Evolutionary conservation across 2,888 invertebrate species (phyloP), one percentile per base, ranked within the genome.

Genomic region (Amaurobius ferox): DNA sequence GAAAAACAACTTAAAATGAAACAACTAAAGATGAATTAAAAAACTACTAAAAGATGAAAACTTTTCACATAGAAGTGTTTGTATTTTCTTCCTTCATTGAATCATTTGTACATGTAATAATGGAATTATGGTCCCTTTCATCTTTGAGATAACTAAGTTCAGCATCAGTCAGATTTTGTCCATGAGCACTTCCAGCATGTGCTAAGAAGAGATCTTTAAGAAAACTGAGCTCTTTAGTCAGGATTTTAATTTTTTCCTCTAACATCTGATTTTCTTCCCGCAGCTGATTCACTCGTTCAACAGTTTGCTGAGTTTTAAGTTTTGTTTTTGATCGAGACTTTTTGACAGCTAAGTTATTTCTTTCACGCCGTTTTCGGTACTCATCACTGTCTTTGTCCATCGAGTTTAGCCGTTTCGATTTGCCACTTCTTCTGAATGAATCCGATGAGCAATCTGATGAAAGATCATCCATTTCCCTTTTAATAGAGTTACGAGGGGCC

Each of bases 311-410:
- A 0, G 96, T 95, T 83, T 95, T 93, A 90, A 94, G 93, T 88
- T 90, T 90, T 29, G 90, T 90, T 91, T 96, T 96, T 78, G 94
- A 95, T 88, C 96, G 93, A 89, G 95, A 95, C 88, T 95, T 94
- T 91, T 96, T 96, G 0, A 96, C 96, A 78, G 96, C 96, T 94
- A 95, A 91, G 55, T 96, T 96, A 92, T 96, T 96, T 90, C 95
- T 93, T 90, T 95, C 95, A 40, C 96, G 92, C 74, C 94, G 93
- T 89, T 93, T 94, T 86, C 95, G 93, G 90, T 96, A 96, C 89
- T 95, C 95, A 16, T 94, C 95, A n/a, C 90, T 89, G 55, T 90
- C 89, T 78, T 91, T 91, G 67, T 89, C 88, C 30, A 89, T 93
- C 89, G 94, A 94, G 91, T 96, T 96, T 29, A 77, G 71, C 16